Conservation (phyloP, 2,113 vertebrate species). For the Engystomops pustulosus region DNA sequence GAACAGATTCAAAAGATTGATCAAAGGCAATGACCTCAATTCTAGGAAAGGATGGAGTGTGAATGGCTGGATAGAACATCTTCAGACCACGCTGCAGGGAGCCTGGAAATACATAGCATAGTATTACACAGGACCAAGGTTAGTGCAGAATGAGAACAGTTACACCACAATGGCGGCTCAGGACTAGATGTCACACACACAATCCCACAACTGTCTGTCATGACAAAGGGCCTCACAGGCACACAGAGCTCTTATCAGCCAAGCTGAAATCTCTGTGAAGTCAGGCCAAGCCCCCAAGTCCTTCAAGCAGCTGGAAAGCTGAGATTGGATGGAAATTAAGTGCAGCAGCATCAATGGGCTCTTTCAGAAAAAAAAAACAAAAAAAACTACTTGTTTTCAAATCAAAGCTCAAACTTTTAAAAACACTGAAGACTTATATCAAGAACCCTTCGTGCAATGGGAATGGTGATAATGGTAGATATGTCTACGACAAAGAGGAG, state of each 20-base stretch:
- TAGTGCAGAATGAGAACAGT: not conserved
- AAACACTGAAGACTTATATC: not conserved
- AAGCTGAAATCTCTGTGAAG: slow-evolving; percentile 30
- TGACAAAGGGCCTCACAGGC: slow-evolving; percentile 4
- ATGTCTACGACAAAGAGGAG: not conserved
- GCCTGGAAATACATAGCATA: not conserved
- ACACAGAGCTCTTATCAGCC: not conserved
- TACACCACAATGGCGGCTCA: slow-evolving; percentile 1
- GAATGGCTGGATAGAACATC: not conserved
- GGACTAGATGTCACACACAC: not conserved
- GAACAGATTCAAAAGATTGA: too few relatives aligned
- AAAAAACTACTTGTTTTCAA: slow-evolving; percentile 1
- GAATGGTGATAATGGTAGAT: not conserved
- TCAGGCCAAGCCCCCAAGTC: slow-evolving; percentile 12
- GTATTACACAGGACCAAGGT: not conserved
- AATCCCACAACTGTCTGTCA: not conserved
- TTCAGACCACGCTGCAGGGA: not conserved
- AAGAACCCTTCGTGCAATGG: not conserved
- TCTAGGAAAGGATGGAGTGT: not conserved
- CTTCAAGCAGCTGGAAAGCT: slow-evolving; percentile 36
- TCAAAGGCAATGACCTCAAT: not conserved
- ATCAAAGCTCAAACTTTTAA: slow-evolving; percentile 5
- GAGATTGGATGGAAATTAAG: slow-evolving; percentile 32
- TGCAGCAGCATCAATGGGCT: not conserved
- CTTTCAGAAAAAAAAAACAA: not conserved